Evolutionary conservation across 2,888 invertebrate species (phyloP).

Genomic region (Pachliopta kotzebuea): DNA sequence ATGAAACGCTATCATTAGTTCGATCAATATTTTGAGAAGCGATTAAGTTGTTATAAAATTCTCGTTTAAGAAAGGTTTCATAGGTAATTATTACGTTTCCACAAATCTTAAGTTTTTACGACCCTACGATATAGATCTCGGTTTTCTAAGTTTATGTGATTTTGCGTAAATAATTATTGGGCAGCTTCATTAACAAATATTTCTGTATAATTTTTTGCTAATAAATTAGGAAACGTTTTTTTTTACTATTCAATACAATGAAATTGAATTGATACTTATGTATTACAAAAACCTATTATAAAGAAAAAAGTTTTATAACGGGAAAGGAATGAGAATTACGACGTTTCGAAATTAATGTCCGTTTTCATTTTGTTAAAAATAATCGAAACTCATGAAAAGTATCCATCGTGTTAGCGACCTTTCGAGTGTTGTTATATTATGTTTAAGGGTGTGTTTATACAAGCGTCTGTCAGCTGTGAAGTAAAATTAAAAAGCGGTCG

Average conservation of each 20-base stretch:
- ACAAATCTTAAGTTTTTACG: constrained; percentile 35
- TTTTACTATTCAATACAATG: not conserved
- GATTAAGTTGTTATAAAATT: constrained; percentile 34
- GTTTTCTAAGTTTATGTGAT: constrained; percentile 8
- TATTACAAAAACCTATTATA: not conserved
- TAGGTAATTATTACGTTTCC: constrained; percentile 32
- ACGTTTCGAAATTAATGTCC: not conserved
- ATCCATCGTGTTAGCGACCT: constrained; percentile 28
- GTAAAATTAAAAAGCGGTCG: constrained; percentile 72
- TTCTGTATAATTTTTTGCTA: not conserved
- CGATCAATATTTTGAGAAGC: constrained; percentile 22
- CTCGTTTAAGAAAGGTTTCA: constrained; percentile 30
- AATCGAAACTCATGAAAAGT: constrained; percentile 12
- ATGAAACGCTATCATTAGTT: constrained; percentile 18
- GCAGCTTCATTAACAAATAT: not conserved
- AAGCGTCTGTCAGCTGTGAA: constrained; percentile 69
- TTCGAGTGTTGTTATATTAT: constrained; percentile 32
- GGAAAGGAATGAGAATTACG: not conserved
- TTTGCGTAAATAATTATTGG: constrained; percentile 27
- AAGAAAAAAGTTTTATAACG: not conserved
- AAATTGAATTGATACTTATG: no score
- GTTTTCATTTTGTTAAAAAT: constrained; percentile 3
- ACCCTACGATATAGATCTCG: constrained; percentile 36
- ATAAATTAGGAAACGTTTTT: not conserved
- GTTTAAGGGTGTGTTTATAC: constrained; percentile 65